Conservation (phyloP, 2,797 vertebrate genomes). For the Eurystomus glaucurus region DNA sequence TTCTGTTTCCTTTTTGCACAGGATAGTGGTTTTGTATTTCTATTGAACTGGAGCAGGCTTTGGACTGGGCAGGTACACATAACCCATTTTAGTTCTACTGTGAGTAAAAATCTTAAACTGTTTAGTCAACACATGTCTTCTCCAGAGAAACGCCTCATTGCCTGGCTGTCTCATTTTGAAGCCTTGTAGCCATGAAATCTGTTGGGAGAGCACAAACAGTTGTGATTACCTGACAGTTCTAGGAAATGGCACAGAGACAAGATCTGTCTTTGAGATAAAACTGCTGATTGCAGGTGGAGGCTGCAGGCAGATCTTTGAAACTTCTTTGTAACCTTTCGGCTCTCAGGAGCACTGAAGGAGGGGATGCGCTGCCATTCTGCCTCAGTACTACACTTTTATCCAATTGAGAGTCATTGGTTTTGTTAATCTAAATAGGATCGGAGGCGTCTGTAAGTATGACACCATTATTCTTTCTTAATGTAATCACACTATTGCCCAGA, state of each 20-base stretch:
- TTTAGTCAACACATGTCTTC: constrained; percentile 39
- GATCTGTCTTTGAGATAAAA: constrained; percentile 7
- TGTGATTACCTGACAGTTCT: constrained; percentile 61
- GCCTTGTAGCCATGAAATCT: constrained; percentile 57
- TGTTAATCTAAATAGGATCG: background rate
- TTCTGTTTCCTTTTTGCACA: background rate
- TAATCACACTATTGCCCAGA: background rate
- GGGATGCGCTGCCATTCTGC: background rate
- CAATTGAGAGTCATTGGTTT: background rate
- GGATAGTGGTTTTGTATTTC: background rate
- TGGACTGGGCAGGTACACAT: background rate
- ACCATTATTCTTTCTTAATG: background rate
- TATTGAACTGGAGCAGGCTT: background rate
- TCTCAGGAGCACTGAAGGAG: background rate
- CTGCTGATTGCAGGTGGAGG: background rate
- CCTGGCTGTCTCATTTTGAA: constrained; percentile 43
- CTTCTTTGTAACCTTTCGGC: background rate
- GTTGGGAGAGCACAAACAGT: constrained; percentile 47
- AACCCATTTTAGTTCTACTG: background rate
- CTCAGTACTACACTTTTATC: background rate
- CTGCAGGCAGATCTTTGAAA: constrained; percentile 29
- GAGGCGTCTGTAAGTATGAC: background rate
- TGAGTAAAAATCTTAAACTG: constrained; percentile 16
- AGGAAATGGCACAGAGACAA: constrained; percentile 30
- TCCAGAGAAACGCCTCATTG: constrained; percentile 3